Percentiles rank a stretch among this genome's conserved stretches.
These are phyloP conservation scores for Chironomus tentans DNA, from an alignment of 2,888 invertebrate genomes.

Conservation along the genomic window DNA sequence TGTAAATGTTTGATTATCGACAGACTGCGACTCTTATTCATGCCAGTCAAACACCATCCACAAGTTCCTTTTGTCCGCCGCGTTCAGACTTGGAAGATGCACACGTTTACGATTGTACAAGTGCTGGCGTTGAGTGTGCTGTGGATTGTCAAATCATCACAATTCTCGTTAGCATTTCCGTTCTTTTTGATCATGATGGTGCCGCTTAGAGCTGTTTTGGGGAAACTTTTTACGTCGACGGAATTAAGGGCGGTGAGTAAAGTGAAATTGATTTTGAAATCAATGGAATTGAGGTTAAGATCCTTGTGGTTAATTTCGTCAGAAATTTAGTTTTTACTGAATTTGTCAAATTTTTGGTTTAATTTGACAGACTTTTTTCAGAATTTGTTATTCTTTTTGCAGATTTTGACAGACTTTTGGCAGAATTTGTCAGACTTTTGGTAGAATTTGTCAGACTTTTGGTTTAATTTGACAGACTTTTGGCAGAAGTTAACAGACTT, in stretches of 20 bases:
- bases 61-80: constrained; percentile 79
- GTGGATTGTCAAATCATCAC: constrained; percentile 84
- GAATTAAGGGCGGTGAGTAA: constrained; percentile 75
- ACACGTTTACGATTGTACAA: constrained; percentile 82
- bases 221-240: constrained; percentile 62
- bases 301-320: too few relatives aligned
- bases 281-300: too few relatives aligned
- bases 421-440: too few relatives aligned
- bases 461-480: too few relatives aligned
- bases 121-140: constrained; percentile 64
- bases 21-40: constrained; percentile 74
- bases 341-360: too few relatives aligned
- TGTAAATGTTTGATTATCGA: background rate
- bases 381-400: too few relatives aligned
- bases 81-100: constrained; percentile 86
- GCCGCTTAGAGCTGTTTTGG: constrained; percentile 69
- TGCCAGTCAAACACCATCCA: constrained; percentile 94
- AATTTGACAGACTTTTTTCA: too few relatives aligned
- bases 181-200: constrained; percentile 90
- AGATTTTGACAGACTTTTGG: too few relatives aligned
- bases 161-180: constrained; percentile 82
- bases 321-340: too few relatives aligned
- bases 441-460: too few relatives aligned
- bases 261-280: background rate
- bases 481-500: too few relatives aligned